phyloP scores from a whole-genome alignment of 1,140 invertebrate species.

The Neodiprion pinetum region DNA sequence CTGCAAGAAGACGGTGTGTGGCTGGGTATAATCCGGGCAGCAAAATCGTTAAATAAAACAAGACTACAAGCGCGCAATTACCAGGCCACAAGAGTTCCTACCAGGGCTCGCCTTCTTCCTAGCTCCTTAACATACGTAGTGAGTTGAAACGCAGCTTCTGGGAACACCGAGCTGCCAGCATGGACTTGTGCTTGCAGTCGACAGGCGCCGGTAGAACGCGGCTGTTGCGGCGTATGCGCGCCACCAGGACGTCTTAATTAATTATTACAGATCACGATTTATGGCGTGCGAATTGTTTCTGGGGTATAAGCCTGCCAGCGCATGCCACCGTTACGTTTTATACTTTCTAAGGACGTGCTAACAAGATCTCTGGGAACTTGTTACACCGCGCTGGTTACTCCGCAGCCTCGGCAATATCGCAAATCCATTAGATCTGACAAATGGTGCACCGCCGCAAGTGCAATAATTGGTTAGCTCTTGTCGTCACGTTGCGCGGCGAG shows the following conservation, averaged over 20 bases:
- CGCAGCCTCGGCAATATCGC: neutral
- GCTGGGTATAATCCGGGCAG: neutral
- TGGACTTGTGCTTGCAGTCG: neutral
- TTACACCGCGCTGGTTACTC: neutral
- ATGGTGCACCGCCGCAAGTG: neutral
- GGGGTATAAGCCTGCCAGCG: neutral
- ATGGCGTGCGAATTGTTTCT: conserved; percentile 23
- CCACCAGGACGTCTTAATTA: conserved; percentile 24
- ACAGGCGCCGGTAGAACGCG: neutral
- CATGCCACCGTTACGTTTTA: neutral
- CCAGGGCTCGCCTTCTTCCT: neutral
- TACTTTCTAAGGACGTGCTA: conserved; percentile 2
- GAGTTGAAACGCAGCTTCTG: conserved; percentile 11
- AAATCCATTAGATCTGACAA: neutral
- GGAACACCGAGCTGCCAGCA: neutral
- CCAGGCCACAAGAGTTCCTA: conserved; percentile 5
- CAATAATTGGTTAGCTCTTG: neutral
- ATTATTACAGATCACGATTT: conserved; percentile 29
- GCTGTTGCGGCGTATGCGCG: neutral
- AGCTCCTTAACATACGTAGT: neutral
- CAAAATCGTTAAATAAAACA: conserved; percentile 15
- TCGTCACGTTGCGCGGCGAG: no score
- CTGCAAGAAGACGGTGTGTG: no score
- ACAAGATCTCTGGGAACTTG: conserved; percentile 4
- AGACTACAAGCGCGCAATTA: conserved; percentile 26